phyloP scores from a whole-genome alignment of 2,888 invertebrate species.

The Entomobrya multifasciata region DNA sequence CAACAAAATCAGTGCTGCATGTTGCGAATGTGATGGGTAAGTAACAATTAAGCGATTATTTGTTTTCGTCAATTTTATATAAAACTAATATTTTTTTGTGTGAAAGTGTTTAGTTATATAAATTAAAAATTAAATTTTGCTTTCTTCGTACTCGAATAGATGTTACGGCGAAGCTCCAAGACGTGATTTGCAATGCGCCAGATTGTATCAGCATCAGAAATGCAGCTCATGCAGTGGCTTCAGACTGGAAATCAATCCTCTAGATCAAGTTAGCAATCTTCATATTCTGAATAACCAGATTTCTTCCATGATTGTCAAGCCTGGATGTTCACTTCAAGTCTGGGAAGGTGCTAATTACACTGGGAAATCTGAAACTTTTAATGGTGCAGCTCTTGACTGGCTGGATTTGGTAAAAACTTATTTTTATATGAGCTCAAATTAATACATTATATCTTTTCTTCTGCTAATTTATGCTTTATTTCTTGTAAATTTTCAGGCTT shows the following conservation, averaged over 20 bases:
- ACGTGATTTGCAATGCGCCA: slow-evolving; percentile 65
- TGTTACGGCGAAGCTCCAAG: slow-evolving; percentile 64
- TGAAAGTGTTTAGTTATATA: too few species aligned
- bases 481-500: slow-evolving; percentile 63
- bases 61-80: too few species aligned
- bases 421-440: too few species aligned
- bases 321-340: slow-evolving; percentile 64
- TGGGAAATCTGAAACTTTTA: slow-evolving; percentile 43
- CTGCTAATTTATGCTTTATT: neutral
- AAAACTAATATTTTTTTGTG: too few species aligned
- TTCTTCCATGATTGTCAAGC: slow-evolving; percentile 66
- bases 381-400: slow-evolving; percentile 44
- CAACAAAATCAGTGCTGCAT: slow-evolving; percentile 63
- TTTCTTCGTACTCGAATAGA: too few species aligned
- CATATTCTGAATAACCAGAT: slow-evolving; percentile 73
- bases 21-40: slow-evolving; percentile 74
- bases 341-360: slow-evolving; percentile 71
- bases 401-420: slow-evolving; percentile 51
- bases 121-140: too few species aligned
- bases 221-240: slow-evolving; percentile 72
- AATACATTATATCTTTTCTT: too few species aligned
- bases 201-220: slow-evolving; percentile 71
- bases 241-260: slow-evolving; percentile 68
- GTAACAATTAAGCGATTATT: too few species aligned
- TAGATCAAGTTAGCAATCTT: slow-evolving; percentile 68